phyloP scores from a whole-genome alignment of 2,113 vertebrate species.

The Phoxinus phoxinus region DNA sequence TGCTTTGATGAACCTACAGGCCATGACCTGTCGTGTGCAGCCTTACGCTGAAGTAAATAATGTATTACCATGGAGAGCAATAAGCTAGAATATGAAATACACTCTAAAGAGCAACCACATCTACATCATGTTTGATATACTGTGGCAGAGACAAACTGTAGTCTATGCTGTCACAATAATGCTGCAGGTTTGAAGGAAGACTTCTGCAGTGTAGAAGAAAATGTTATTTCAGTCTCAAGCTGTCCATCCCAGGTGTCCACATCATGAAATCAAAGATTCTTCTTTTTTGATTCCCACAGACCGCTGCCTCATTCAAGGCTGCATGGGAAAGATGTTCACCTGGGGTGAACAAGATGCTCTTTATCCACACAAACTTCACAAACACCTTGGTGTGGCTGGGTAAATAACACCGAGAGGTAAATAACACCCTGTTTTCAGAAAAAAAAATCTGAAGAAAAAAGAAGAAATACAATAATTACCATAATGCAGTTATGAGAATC shows the following conservation, averaged over 20 bases:
- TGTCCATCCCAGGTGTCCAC: background rate
- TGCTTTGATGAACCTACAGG: conserved; percentile 31
- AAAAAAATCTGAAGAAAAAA: background rate
- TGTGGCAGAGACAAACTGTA: conserved; percentile 3
- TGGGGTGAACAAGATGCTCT: conserved; percentile 24
- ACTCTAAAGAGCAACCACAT: conserved; percentile 26
- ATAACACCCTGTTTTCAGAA: background rate
- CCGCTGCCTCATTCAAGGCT: background rate
- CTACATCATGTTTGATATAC: conserved; percentile 28
- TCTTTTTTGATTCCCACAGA: conserved; percentile 13
- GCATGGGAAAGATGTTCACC: background rate
- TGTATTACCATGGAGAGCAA: conserved; percentile 45
- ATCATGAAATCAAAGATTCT: conserved; percentile 21
- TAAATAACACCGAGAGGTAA: background rate
- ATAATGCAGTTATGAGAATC: background rate
- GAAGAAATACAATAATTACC: background rate
- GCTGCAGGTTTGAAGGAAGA: background rate
- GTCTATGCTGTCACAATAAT: background rate
- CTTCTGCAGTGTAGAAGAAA: background rate
- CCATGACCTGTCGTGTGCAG: conserved; percentile 30
- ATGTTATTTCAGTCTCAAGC: conserved; percentile 1
- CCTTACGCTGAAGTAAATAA: conserved; percentile 52
- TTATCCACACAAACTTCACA: background rate
- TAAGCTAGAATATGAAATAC: conserved; percentile 41
- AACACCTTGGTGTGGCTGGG: background rate